Evolutionary conservation across 2,113 vertebrate species (phyloP).

Genomic region (Diphyllodes magnificus): DNA sequence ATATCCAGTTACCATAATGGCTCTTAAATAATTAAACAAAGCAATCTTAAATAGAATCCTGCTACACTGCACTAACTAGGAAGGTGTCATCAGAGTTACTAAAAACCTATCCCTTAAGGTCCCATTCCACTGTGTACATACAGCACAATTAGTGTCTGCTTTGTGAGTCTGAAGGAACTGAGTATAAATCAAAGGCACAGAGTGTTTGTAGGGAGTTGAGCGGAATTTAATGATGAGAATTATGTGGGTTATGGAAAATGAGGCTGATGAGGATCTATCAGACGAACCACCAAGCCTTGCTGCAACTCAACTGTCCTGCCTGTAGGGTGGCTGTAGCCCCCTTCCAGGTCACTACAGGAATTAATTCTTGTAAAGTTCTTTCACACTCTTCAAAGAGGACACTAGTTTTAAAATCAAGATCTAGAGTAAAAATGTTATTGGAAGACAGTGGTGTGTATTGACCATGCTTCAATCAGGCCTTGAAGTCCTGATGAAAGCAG

Average conservation of each 20-base stretch:
- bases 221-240: not conserved
- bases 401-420: not conserved
- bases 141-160: slow-evolving; percentile 9
- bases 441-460: not conserved
- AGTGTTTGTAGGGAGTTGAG: not conserved
- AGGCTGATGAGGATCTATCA: not conserved
- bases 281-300: not conserved
- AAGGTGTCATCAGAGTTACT: slow-evolving; percentile 36
- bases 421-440: not conserved
- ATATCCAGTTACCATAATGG: slow-evolving; percentile 50
- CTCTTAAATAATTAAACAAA: slow-evolving; percentile 62
- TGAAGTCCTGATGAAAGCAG: slow-evolving; percentile 24
- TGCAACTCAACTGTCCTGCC: not conserved
- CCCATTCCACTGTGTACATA: not conserved
- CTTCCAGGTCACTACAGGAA: not conserved
- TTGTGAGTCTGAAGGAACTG: not conserved
- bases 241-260: not conserved
- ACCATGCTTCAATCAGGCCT: not conserved
- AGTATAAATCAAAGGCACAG: not conserved
- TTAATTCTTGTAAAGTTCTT: not conserved
- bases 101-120: slow-evolving; percentile 15
- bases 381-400: not conserved
- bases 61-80: slow-evolving; percentile 6
- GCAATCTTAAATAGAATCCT: slow-evolving; percentile 38
- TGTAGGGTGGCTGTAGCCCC: not conserved